Percentiles rank a stretch among this genome's conserved stretches.
Conservation (phyloP, 2,113 vertebrate species). For the Oceanodroma tethys region DNA sequence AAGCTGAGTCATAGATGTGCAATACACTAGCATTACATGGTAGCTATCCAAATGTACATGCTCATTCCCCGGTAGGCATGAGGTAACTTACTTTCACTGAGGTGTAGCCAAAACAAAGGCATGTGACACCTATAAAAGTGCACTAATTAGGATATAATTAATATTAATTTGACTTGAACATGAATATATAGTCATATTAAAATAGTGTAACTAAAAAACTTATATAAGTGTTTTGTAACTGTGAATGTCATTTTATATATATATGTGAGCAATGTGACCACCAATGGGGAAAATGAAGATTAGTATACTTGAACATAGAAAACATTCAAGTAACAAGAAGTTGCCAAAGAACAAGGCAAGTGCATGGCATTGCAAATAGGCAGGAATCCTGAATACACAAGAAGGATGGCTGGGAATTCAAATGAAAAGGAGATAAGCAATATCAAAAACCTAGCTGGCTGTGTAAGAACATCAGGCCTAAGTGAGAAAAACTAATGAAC, state of each 20-base stretch:
- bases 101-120: not conserved
- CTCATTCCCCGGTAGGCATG: not conserved
- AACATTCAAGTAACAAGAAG: not conserved
- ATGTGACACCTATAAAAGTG: not conserved
- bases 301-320: not conserved
- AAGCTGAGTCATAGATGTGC: not conserved
- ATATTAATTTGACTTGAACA: not conserved
- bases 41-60: not conserved
- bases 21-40: fast-evolving
- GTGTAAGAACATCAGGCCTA: not conserved
- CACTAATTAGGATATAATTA: not conserved
- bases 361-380: not conserved
- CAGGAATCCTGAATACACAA: not conserved
- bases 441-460: not conserved
- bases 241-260: not conserved
- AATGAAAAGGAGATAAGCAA: not conserved
- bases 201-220: not conserved
- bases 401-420: not conserved
- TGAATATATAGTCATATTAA: not conserved
- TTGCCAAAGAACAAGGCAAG: not conserved
- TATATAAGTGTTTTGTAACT: not conserved
- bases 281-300: not conserved
- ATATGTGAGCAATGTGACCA: not conserved
- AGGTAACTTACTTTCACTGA: not conserved
- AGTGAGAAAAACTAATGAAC: not conserved